Base-by-base conservation (phyloP, 2,797 vertebrate genomes). In the Atherinosoma microstoma region DNA sequence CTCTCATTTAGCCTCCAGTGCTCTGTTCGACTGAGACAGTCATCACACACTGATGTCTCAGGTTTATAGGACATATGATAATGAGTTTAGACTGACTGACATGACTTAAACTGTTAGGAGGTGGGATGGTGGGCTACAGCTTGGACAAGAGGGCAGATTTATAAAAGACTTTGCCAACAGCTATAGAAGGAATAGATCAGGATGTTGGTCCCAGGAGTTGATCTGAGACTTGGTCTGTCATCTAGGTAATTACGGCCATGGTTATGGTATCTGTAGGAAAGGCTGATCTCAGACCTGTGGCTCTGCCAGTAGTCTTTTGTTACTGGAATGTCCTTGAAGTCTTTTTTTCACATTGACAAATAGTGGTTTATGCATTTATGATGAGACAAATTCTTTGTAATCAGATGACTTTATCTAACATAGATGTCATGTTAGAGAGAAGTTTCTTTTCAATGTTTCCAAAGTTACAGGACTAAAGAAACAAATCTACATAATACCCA, bases 31-130 rank as follows among this genome's bases (percentile, higher is more conserved):
- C 85, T 81, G 89, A 92, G 89, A 89, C 88, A 87, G 84, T 84
- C 89, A 84, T 90, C 86, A 85, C 88, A 84, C 81, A 62, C 62
- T 53, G 73, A 90, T 90, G 85, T 91, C 86, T 91, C 78, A 69
- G 80, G 82, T 92, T 92, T 92, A 85, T 91, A 93, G 92, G 93
- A 94, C 92, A 90, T 91, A 93, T 93, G 92, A 70, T 93, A 93
- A 93, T 93, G 89, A 93, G 85, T 87, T 83, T 79, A 88, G 85
- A 82, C 84, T 89, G 90, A 92, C 80, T 90, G 91, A 90, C 88
- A 66, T 91, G 90, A 91, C 90, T 91, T 71, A 87, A 89, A 88
- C 72, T 70, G 38, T 79, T 84, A 75, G 87, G 83, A 78, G 79
- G 80, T n/a, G 76, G n/a, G 42, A 59, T 86, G 79, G 72, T 80